Conservation (phyloP, 92 coral and sea anemone species). For the Actinernus sp. region DNA sequence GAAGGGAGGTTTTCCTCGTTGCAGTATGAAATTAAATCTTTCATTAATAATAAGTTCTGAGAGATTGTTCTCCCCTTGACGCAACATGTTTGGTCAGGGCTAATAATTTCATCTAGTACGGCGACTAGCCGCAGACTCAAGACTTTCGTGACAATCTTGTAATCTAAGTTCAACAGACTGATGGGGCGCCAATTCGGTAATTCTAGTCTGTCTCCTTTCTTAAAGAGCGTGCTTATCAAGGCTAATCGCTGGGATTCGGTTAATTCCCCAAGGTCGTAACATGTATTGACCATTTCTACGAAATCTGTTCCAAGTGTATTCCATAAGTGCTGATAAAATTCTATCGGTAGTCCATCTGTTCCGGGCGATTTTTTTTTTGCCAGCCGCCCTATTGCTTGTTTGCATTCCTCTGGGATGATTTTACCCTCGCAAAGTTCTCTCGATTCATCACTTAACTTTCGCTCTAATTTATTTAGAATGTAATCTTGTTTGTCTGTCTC, state of each 20-base stretch:
- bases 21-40: not conserved
- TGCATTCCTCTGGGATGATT: constrained; percentile 21
- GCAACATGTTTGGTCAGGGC: constrained; percentile 8
- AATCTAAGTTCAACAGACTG: no score
- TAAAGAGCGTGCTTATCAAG: not conserved
- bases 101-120: constrained; percentile 4
- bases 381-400: not conserved
- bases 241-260: not conserved
- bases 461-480: not conserved
- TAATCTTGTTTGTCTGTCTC: not conserved
- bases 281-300: not conserved
- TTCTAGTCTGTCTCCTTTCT: not conserved
- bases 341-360: constrained; percentile 2
- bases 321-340: not conserved
- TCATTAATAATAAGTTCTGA: not conserved
- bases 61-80: constrained; percentile 1
- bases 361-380: not conserved
- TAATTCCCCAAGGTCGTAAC: not conserved
- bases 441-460: not conserved
- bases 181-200: not conserved
- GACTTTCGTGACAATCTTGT: no score
- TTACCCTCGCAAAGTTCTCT: not conserved
- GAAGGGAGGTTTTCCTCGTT: not conserved
- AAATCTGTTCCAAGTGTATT: not conserved
- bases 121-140: no score